phyloP scores from a whole-genome alignment of 2,113 vertebrate genomes.

The Todiramphus saurophagus region DNA sequence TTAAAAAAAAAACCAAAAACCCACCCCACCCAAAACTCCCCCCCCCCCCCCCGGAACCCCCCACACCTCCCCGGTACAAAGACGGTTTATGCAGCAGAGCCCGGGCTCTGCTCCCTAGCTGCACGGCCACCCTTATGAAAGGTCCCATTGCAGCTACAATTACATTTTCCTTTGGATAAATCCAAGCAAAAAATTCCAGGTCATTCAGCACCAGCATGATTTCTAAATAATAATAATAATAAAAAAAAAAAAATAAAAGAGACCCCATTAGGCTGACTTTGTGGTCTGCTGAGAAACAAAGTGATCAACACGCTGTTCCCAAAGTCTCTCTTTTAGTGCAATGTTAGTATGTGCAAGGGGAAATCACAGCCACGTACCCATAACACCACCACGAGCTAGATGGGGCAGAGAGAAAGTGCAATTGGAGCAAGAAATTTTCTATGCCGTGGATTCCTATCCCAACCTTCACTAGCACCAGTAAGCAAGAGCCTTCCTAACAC shows the following conservation, averaged over 20 bases:
- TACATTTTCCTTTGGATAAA: constrained; percentile 66
- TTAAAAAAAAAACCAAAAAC: no score
- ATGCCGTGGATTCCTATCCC: constrained; percentile 35
- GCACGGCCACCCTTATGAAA: constrained; percentile 40
- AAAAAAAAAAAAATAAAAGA: background rate
- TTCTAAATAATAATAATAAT: constrained; percentile 46
- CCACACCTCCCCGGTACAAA: constrained; percentile 27
- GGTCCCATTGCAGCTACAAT: constrained; percentile 30
- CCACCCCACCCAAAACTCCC: no score
- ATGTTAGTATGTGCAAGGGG: constrained; percentile 62
- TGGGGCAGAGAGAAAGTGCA: constrained; percentile 64
- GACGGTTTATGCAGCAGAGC: constrained; percentile 28
- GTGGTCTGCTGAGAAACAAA: constrained; percentile 50
- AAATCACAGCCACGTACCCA: constrained; percentile 61
- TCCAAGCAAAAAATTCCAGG: constrained; percentile 62
- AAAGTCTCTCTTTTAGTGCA: constrained; percentile 67
- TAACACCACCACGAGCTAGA: constrained; percentile 32
- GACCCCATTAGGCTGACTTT: constrained; percentile 13
- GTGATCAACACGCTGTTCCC: constrained; percentile 68
- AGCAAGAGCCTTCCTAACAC: background rate
- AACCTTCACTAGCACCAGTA: constrained; percentile 50
- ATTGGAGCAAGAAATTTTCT: constrained; percentile 58
- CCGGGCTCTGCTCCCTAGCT: constrained; percentile 34
- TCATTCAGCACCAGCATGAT: constrained; percentile 64
- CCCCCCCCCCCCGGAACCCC: constrained; percentile 13